A percentile compares a stretch with the other conserved stretches of the same genome.
Evolutionary conservation across 2,113 vertebrate species (phyloP).

Genomic region (Theristicus caerulescens): DNA sequence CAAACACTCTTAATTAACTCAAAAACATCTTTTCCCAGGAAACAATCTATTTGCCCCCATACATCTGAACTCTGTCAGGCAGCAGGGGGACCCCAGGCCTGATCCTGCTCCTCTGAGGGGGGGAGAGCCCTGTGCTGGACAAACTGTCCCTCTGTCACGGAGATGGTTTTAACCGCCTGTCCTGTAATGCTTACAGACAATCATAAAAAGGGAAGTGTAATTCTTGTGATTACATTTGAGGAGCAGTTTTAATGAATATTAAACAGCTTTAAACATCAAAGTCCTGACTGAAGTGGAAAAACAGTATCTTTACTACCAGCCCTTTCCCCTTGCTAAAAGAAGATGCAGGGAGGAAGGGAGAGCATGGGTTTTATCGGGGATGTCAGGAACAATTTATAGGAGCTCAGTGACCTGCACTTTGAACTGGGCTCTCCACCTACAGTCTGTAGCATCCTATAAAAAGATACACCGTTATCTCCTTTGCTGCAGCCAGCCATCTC

Average conservation of each 20-base stretch:
- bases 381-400: constrained; percentile 69
- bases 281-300: constrained; percentile 74
- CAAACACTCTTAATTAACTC: neutral
- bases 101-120: neutral
- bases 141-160: neutral
- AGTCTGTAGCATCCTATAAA: constrained; percentile 63
- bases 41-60: neutral
- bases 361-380: constrained; percentile 42
- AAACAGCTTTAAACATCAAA: constrained; percentile 79
- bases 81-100: neutral
- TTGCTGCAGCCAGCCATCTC: neutral
- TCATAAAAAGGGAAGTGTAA: constrained; percentile 64
- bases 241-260: constrained; percentile 73
- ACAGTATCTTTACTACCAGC: constrained; percentile 62
- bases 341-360: neutral
- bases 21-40: neutral
- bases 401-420: constrained; percentile 70
- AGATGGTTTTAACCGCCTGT: constrained; percentile 40
- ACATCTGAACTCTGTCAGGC: neutral
- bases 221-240: constrained; percentile 69
- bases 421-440: constrained; percentile 61
- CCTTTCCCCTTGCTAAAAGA: constrained; percentile 36
- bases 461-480: constrained; percentile 48
- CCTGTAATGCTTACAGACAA: constrained; percentile 53
- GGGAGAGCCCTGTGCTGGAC: neutral